A percentile compares a stretch with the other conserved stretches of the same genome.
These are phyloP conservation scores for Argyrosomus japonicus DNA, from an alignment of 2,113 vertebrate species.

Conservation along the genomic window DNA sequence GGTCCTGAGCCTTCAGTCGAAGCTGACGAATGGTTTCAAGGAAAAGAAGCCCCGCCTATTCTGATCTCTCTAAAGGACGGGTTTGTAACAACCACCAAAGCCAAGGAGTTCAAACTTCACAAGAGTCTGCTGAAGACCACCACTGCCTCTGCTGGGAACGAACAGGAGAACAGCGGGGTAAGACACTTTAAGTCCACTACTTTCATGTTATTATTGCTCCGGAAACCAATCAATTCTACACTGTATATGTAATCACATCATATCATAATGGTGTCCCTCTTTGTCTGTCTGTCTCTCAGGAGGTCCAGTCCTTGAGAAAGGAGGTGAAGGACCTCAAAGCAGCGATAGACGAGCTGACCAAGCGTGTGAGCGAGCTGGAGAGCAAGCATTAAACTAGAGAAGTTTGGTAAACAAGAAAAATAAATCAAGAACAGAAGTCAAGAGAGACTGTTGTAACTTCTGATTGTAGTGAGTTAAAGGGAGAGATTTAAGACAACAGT, in stretches of 20 bases:
- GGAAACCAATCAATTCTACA: neutral
- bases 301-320: conserved; percentile 84
- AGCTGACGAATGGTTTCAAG: conserved; percentile 89
- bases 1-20: conserved; percentile 90
- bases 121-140: conserved; percentile 87
- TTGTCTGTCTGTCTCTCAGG: conserved; percentile 54
- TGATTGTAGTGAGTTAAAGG: conserved; percentile 47
- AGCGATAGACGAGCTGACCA: conserved; percentile 83
- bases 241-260: neutral
- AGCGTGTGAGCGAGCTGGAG: conserved; percentile 86
- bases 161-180: conserved; percentile 70
- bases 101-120: conserved; percentile 90
- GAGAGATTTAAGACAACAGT: conserved; percentile 17
- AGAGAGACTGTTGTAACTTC: conserved; percentile 15
- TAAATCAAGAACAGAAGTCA: conserved; percentile 24
- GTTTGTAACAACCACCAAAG: conserved; percentile 86
- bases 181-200: conserved; percentile 6
- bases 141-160: conserved; percentile 12
- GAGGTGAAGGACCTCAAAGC: conserved; percentile 86
- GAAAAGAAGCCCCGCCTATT: conserved; percentile 86
- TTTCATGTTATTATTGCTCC: neutral
- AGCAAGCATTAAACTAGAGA: conserved; percentile 72
- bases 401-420: neutral
- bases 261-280: neutral
- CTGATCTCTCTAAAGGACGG: conserved; percentile 92